Evolutionary conservation across 1,140 invertebrate species (phyloP).

Genomic region (Drosophila carrolli): DNA sequence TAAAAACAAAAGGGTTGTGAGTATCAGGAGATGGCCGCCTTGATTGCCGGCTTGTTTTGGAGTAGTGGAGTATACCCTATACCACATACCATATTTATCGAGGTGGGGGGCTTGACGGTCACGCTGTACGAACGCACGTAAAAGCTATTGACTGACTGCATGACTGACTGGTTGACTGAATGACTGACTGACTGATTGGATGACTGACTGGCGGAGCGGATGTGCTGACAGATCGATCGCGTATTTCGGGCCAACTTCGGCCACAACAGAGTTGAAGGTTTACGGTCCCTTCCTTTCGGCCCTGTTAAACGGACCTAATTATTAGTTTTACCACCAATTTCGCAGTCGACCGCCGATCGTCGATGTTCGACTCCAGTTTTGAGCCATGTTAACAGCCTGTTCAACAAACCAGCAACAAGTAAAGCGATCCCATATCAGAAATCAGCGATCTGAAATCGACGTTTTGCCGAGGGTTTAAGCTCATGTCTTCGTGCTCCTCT

Average conservation of each 20-base stretch:
- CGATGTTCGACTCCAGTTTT: constrained; percentile 12
- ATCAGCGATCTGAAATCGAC: constrained; percentile 28
- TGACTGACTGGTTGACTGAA: constrained; percentile 16
- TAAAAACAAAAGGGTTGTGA: constrained; percentile 70
- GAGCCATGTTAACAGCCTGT: constrained; percentile 76
- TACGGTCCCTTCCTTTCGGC: constrained; percentile 37
- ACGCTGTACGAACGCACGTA: constrained; percentile 78
- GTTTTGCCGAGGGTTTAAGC: constrained; percentile 62
- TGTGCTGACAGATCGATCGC: constrained; percentile 73
- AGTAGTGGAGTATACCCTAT: constrained; percentile 2
- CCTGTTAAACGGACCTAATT: constrained; percentile 78
- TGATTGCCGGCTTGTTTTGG: constrained; percentile 33
- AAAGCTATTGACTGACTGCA: constrained; percentile 71
- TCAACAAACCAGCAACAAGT: constrained; percentile 64
- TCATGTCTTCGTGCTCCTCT: constrained; percentile 49
- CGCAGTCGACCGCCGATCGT: constrained; percentile 39
- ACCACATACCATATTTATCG: constrained; percentile 8
- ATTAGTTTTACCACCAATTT: constrained; percentile 80
- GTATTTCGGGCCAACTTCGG: constrained; percentile 47
- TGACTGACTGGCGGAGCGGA: constrained; percentile 36
- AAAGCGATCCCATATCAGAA: constrained; percentile 45
- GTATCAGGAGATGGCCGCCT: constrained; percentile 61
- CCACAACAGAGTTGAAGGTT: constrained; percentile 71
- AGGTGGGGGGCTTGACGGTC: constrained; percentile 73
- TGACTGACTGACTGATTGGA: constrained; percentile 45